Evolutionary conservation across 2,888 invertebrate species (phyloP).

Genomic region (Chrysolina oricalcia): DNA sequence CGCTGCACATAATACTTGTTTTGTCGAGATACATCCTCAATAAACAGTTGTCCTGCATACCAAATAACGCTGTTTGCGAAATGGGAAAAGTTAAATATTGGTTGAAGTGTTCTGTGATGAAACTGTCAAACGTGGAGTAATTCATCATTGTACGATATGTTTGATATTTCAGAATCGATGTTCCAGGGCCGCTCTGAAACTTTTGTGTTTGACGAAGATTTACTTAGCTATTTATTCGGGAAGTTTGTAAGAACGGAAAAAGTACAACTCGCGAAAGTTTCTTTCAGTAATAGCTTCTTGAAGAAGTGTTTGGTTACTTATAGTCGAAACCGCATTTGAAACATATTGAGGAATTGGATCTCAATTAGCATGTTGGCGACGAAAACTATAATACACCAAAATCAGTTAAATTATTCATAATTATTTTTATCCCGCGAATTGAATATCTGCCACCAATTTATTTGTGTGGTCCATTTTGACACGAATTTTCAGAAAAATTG

Average conservation of each 20-base stretch:
- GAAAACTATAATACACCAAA: too few species aligned
- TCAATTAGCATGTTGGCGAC: neutral
- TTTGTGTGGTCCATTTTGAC: too few species aligned
- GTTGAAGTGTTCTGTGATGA: slow-evolving; percentile 43
- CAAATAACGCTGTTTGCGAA: slow-evolving; percentile 38
- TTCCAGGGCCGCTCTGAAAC: slow-evolving; percentile 19
- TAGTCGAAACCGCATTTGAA: neutral
- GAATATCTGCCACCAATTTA: too few species aligned
- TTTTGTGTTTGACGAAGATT: slow-evolving; percentile 8
- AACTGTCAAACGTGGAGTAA: slow-evolving; percentile 48
- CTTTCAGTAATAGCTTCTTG: neutral
- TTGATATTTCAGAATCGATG: slow-evolving; percentile 36
- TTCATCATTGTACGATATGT: slow-evolving; percentile 44
- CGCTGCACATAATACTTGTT: slow-evolving; percentile 28
- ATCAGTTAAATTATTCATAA: too few species aligned
- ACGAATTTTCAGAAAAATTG: too few species aligned
- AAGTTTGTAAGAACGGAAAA: neutral
- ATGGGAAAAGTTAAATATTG: slow-evolving; percentile 50
- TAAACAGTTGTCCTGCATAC: slow-evolving; percentile 39
- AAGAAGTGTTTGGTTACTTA: neutral
- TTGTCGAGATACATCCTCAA: slow-evolving; percentile 35
- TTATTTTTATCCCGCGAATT: too few species aligned
- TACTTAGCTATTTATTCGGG: neutral
- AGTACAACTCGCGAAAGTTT: neutral
- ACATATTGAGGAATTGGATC: neutral